Evolutionary conservation across 1,140 invertebrate genomes (phyloP).

Genomic region (Brachionus paranguensis): DNA sequence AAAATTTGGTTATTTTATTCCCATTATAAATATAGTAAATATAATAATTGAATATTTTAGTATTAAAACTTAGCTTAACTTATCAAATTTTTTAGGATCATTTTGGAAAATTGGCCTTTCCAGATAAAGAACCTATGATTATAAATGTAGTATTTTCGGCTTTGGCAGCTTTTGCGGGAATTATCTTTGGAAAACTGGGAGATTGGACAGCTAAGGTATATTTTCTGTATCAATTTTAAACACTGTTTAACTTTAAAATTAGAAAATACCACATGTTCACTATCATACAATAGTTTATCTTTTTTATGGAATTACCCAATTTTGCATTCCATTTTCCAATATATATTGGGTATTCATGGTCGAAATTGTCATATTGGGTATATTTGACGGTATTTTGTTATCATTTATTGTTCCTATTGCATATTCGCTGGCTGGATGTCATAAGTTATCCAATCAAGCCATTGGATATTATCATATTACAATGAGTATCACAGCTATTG

Average conservation of each 20-base stretch:
- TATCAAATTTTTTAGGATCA: neutral
- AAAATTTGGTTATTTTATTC: slow-evolving; percentile 26
- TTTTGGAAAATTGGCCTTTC: neutral
- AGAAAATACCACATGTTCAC: neutral
- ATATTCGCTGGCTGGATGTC: neutral
- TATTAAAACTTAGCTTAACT: neutral
- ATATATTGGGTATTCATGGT: neutral
- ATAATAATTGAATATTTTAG: neutral
- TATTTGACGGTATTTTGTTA: slow-evolving; percentile 11
- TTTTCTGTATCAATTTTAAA: neutral
- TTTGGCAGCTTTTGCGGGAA: neutral
- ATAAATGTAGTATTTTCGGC: neutral
- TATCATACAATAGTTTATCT: slow-evolving; percentile 27
- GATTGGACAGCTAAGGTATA: slow-evolving; percentile 5
- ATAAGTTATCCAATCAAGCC: neutral
- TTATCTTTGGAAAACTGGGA: slow-evolving; percentile 1
- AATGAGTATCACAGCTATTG: neutral
- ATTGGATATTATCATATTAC: slow-evolving; percentile 10
- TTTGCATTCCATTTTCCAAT: neutral
- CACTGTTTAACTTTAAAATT: neutral
- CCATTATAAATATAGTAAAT: slow-evolving; percentile 27
- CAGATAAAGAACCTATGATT: neutral
- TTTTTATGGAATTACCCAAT: neutral
- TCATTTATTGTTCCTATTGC: slow-evolving; percentile 30
- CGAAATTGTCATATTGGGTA: neutral